Percentiles rank a stretch among this genome's conserved stretches.
These are phyloP conservation scores for Notarius lentiginosus DNA, from an alignment of 2,113 vertebrate species.

Conservation along the genomic window DNA sequence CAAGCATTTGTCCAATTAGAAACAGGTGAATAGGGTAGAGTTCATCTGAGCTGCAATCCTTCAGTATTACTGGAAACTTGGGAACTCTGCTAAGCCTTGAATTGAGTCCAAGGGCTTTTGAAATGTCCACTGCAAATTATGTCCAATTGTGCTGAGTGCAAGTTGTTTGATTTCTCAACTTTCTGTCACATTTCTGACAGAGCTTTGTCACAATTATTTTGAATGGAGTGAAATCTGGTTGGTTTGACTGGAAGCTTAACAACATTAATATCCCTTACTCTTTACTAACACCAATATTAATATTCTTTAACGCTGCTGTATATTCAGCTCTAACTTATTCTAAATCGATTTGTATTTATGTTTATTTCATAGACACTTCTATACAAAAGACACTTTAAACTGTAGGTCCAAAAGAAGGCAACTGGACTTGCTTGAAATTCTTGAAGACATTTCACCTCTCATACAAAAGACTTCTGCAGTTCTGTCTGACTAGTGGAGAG, in stretches of 20 bases:
- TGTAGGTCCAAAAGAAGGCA: no score
- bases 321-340: neutral
- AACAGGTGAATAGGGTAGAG: constrained; percentile 18
- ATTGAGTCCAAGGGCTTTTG: constrained; percentile 17
- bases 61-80: neutral
- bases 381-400: neutral
- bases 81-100: constrained; percentile 35
- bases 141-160: constrained; percentile 13
- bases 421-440: no score
- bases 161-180: constrained; percentile 23
- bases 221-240: neutral
- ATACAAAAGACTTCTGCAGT: no score
- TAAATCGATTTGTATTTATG: neutral
- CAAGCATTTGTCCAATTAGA: constrained; percentile 7
- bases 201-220: neutral
- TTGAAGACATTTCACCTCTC: no score
- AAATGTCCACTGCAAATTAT: constrained; percentile 21
- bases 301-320: no score
- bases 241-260: neutral
- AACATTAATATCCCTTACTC: neutral
- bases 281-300: neutral
- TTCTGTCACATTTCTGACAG: constrained; percentile 19
- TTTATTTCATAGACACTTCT: neutral
- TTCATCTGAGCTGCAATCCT: constrained; percentile 10
- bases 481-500: no score